Evolutionary conservation across 2,888 invertebrate genomes (phyloP).

Genomic region (Xanthia togata): DNA sequence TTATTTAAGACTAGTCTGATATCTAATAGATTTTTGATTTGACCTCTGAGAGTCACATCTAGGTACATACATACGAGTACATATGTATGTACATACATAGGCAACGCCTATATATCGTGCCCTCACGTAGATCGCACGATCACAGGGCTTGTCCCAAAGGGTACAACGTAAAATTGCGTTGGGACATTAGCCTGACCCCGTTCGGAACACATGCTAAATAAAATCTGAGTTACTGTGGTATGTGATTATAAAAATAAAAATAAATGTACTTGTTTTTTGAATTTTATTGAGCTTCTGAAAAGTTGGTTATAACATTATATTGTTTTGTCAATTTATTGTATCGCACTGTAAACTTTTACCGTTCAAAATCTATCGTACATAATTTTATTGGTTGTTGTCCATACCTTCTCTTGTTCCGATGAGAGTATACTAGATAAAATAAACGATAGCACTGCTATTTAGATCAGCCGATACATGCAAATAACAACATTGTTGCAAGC

Average conservation of each 20-base stretch:
- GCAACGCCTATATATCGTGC: conserved; percentile 24
- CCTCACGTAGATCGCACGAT: conserved; percentile 72
- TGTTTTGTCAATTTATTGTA: background rate
- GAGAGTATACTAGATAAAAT: background rate
- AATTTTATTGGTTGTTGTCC: background rate
- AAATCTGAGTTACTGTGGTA: conserved; percentile 66
- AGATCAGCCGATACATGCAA: too few relatives aligned
- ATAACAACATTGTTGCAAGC: too few relatives aligned
- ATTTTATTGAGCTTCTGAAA: conserved; percentile 7
- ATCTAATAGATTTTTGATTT: conserved; percentile 42
- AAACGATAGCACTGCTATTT: background rate
- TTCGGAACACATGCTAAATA: conserved; percentile 68
- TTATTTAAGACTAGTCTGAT: background rate
- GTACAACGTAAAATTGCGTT: conserved; percentile 72
- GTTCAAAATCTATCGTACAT: background rate
- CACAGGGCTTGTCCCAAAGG: conserved; percentile 68
- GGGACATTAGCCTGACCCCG: conserved; percentile 71
- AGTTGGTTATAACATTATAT: conserved; percentile 11
- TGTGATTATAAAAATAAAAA: conserved; percentile 30
- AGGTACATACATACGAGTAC: conserved; percentile 15
- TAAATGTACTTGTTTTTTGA: conserved; percentile 8
- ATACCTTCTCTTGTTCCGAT: background rate
- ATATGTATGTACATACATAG: conserved; percentile 2
- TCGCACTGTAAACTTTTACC: background rate
- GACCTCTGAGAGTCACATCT: conserved; percentile 57